Evolutionary conservation across 2,113 vertebrate species (phyloP), one percentile per base, ranked within the genome.

Genomic region (Trichechus manatus): DNA sequence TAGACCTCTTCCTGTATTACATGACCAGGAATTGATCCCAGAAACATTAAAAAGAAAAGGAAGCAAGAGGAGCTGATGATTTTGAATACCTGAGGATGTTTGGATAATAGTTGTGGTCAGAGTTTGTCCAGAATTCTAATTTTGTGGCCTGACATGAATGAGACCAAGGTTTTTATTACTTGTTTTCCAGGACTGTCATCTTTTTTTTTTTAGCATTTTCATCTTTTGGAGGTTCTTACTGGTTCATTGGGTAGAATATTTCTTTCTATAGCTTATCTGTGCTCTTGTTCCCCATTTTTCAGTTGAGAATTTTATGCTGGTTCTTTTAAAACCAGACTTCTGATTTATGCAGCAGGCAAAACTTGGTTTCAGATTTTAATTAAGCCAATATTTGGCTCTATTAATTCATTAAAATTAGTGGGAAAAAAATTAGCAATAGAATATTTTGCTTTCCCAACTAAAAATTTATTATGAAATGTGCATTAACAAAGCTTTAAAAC

Each of bases 281-380:
- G 42, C 6, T 74, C 47, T 63, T 85, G 6, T n/a, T 95, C 90
- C 23, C 33, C n/a, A 29, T 36, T 89, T 96, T 93, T 93, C n/a
- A 84, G 53, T 70, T 94, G 83, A 61, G 42, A 81, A 59, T 94
- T 91, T 79, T 87, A 20, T 81, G 23, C 79, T 88, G 61, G 8
- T 78, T 93, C 42, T 91, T 96, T 93, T 36, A 93, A 77, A 91
- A 87, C 88, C 50, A 70, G 53, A 82, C 64, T 95, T 97, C 68
- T 94, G 33, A 70, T 82, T 81, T 72, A 89, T 80, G 44, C 3
- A 59, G 20, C 15, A 93, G 33, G n/a, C 20, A 90, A 79, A 97
- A 83, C 7, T 53, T 59, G 2, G 20, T 68, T 91, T 94, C 66
- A 95, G 14, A 74, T 77, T 83, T 92, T 95, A 90, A 84, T 91